A percentile compares a stretch with the other conserved stretches of the same genome.
phyloP scores from a whole-genome alignment of 2,113 vertebrate genomes.

The Oryzias woworae region DNA sequence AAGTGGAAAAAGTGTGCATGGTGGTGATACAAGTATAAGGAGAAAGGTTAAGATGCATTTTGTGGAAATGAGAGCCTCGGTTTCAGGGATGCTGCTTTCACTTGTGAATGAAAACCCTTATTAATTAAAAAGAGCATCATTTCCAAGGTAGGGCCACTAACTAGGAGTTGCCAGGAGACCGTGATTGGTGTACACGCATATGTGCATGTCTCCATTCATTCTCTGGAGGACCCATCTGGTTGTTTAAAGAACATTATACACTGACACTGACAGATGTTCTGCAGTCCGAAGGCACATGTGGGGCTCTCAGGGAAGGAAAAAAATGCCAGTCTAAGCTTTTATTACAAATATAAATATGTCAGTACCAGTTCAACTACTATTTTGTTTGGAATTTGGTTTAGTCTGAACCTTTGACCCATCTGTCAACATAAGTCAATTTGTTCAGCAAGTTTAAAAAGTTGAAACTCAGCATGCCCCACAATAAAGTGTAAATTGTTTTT shows the following conservation, averaged over 20 bases:
- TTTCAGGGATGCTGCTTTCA: constrained; percentile 55
- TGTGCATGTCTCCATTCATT: constrained; percentile 26
- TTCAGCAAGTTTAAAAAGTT: too few relatives aligned
- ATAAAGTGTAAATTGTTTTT: too few relatives aligned
- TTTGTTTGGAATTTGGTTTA: neutral
- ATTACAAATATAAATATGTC: too few relatives aligned
- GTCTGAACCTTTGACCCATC: neutral
- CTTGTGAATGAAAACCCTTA: constrained; percentile 63
- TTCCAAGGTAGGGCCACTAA: constrained; percentile 66
- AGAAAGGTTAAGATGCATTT: constrained; percentile 28
- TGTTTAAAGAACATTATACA: constrained; percentile 50
- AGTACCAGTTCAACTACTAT: too few relatives aligned
- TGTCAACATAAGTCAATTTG: too few relatives aligned
- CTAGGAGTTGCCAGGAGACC: constrained; percentile 72
- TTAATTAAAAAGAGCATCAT: constrained; percentile 66
- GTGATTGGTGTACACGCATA: constrained; percentile 26
- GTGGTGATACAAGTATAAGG: neutral
- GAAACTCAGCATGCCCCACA: too few relatives aligned
- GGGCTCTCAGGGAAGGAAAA: constrained; percentile 6
- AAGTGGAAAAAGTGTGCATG: constrained; percentile 4
- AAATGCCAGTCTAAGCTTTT: constrained; percentile 6
- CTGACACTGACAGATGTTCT: constrained; percentile 58
- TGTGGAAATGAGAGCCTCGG: constrained; percentile 17
- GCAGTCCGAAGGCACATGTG: constrained; percentile 29
- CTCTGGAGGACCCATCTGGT: constrained; percentile 55